These are phyloP conservation scores for Numenius phaeopus DNA, from an alignment of 2,797 vertebrate species.

Conservation along the genomic window DNA sequence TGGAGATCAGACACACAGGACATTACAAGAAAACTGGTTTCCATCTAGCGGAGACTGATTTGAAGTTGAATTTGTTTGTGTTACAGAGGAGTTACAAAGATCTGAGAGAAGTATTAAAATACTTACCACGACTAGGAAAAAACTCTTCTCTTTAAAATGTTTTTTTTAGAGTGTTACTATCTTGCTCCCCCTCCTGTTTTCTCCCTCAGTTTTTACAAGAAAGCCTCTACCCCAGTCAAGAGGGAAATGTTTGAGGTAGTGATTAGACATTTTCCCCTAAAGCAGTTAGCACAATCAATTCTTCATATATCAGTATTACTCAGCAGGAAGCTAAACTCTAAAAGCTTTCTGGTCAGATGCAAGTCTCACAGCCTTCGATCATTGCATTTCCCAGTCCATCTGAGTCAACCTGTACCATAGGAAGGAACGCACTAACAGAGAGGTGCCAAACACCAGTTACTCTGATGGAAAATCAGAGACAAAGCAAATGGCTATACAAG, in stretches of 20 bases:
- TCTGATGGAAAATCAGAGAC: background rate
- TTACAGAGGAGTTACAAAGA: slow-evolving; percentile 39
- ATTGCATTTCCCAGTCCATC: slow-evolving; percentile 1
- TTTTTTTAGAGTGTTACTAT: slow-evolving; percentile 30
- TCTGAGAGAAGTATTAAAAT: background rate
- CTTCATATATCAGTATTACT: slow-evolving; percentile 52
- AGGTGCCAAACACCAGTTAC: background rate
- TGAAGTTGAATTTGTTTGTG: slow-evolving; percentile 31
- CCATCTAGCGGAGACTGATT: slow-evolving; percentile 3
- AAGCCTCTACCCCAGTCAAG: slow-evolving; percentile 23
- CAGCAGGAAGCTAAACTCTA: slow-evolving; percentile 62
- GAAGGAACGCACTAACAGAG: background rate
- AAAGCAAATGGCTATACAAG: background rate
- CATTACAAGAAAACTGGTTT: slow-evolving; percentile 29
- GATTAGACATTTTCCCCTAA: slow-evolving; percentile 62
- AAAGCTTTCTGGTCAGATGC: slow-evolving; percentile 62
- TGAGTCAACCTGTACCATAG: background rate
- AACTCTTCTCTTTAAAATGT: background rate
- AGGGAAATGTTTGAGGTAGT: slow-evolving; percentile 54
- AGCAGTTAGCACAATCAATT: slow-evolving; percentile 65
- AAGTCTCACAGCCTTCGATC: slow-evolving; percentile 47
- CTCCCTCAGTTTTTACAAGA: slow-evolving; percentile 53
- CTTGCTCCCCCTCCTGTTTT: background rate
- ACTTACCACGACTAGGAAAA: slow-evolving; percentile 8
- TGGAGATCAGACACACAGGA: slow-evolving; percentile 14